Base-by-base conservation (phyloP, 2,888 invertebrate genomes). In the Sphecodes monilicornis region DNA sequence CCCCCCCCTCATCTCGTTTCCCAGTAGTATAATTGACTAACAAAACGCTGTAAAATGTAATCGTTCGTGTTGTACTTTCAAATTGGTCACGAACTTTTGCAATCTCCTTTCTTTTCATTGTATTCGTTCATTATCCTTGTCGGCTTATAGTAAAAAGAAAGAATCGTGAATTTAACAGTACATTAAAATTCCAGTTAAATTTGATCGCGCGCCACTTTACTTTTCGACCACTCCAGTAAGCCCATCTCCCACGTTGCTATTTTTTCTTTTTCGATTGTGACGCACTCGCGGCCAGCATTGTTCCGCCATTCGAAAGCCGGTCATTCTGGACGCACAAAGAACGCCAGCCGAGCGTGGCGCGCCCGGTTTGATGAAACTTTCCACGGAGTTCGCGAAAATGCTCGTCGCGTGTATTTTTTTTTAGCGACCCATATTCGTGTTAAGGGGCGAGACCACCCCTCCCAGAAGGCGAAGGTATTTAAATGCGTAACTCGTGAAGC, bases 391-490 rank as follows among this genome's bases (percentile, higher is more conserved):
- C 32, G 64, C 32, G 64, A 32, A 64, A 26, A 64, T 11, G 26
- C 18, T 32, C 11, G n/a, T 29, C 64, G 64, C 64, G 32, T 32
- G 8, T 57, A 26, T 50, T 22, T 64, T 64, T 64, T 32, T 32
- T 32, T 32, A 32, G 32, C 64, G 64, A 64, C 64, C 64, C 32
- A 64, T 64, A 64, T 64, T 64, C 32, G 64, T 8, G 64, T 29
- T 64, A 64, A 64, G 32, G 64, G 32, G 64, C 29, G 64, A 64
- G 8, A 64, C 64, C 64, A 64, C 64, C 32, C 32, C 64, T 64
- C 10, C 50, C 50, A 10, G 50, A 50, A n/a, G 32, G 18, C 18
- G 32, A 4, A 18, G 18, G 32, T 32, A 22, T 64, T 64, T 32
- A 64, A 64, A 29, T 64, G 64, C 64, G 32, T 64, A 18, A 29